Evolutionary conservation across 2,888 invertebrate species (phyloP), one percentile per base, ranked within the genome.

Genomic region (Aphidius colemani): DNA sequence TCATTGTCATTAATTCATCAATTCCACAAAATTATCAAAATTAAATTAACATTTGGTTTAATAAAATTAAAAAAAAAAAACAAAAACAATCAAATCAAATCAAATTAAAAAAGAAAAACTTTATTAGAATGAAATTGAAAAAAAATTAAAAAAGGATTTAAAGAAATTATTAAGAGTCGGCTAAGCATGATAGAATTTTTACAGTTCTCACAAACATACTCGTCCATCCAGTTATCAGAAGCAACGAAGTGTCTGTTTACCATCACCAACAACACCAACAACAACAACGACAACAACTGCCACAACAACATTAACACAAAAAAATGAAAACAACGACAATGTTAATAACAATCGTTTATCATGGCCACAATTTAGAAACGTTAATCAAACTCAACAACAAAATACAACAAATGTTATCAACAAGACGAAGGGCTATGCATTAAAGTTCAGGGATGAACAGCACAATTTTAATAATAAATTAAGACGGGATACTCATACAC

Each of bases 291-390:
- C 76, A 74, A 75, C 73, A 68, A 78, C 78, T 79, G 83, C 82
- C 84, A 83, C 83, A 77, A 83, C 83, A 77, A 30, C 30, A 30
- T 30, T 30, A 30, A 30, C 30, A 30, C 30, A 30, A 30, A 30
- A 30, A 30, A 30, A 30, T 30, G 85, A 85, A 81, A 80, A 83
- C 72, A 84, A 83, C 77, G 83, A 83, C 78, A 81, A 82, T 79
- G 78, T 82, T 72, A 79, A 77, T 74, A 84, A 84, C 82, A 84
- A 85, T 81, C 55, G 86, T 74, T 82, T 86, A 70, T 86, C 86
- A 64, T 86, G 87, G 87, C 86, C 86, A 68, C 86, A 86, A 75
- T 85, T 86, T 80, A 76, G 80, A 78, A 81, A 82, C 72, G 75
- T 80, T 76, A 82, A 80, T 80, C 82, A 81, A 73, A 75, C 73